A percentile compares a stretch with the other conserved stretches of the same genome.
phyloP scores from a whole-genome alignment of 1,140 invertebrate species.

The Metopolophium dirhodum region DNA sequence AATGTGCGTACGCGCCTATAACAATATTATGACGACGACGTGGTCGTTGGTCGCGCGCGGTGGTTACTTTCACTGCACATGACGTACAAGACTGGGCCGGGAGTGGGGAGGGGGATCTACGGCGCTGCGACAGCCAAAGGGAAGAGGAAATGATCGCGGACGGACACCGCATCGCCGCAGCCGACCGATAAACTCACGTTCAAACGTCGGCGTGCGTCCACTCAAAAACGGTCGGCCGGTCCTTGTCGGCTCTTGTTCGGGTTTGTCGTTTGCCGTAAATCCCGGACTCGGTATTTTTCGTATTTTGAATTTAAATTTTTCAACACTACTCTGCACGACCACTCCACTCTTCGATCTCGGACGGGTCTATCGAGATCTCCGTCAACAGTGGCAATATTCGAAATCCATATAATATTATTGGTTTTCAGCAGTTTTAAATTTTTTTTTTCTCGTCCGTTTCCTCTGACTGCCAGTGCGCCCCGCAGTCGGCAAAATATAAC shows the following conservation, averaged over 20 bases:
- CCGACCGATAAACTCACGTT: background rate
- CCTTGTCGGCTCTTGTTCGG: background rate
- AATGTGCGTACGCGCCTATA: background rate
- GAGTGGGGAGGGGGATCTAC: background rate
- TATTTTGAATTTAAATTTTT: background rate
- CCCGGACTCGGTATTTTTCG: background rate
- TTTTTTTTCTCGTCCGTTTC: background rate
- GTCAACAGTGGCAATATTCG: background rate
- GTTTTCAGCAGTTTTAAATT: background rate
- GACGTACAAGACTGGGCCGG: too few species aligned
- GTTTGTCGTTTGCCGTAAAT: background rate
- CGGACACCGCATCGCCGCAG: background rate
- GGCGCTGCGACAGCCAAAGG: background rate
- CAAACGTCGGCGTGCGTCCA: constrained; percentile 44
- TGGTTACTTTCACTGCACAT: constrained; percentile 35
- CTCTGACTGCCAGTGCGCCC: background rate
- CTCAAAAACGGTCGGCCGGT: constrained; percentile 25
- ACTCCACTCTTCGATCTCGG: background rate
- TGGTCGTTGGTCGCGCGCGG: constrained; percentile 10
- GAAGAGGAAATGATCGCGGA: constrained; percentile 42
- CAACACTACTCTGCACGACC: too few species aligned
- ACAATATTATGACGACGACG: background rate
- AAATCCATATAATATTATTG: background rate
- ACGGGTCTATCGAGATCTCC: background rate
- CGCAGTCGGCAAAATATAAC: background rate